Evolutionary conservation across 1,140 invertebrate species (phyloP), one percentile per base, ranked within the genome.

Genomic region (Drosophila nasuta): DNA sequence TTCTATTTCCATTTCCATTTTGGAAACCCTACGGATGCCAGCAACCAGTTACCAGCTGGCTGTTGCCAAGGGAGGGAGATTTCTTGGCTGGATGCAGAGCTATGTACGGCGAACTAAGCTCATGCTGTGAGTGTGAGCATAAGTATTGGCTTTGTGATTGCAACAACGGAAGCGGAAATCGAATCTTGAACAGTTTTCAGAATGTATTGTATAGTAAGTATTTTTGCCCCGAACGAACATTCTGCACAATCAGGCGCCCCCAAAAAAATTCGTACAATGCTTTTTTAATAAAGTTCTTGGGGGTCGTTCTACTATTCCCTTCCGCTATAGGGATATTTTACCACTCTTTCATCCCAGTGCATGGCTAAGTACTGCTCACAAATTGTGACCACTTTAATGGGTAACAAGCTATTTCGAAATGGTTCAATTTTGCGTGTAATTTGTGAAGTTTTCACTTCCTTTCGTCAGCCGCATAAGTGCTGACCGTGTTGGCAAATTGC

Each of bases 111-210:
- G 73, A 81, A 72, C 81, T 49, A 51, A 38, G 41, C 56, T 48
- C 48, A 6, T 68, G 56, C 65, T 74, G 28, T 49, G 52, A 54
- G 38, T 28, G 17, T 56, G 51, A 20, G 48, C 43, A 46, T 43
- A 15, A 41, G 43, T 57, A 67, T 70, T 75, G 72, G 66, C 72
- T 70, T 70, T 69, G 66, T 75, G 72, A 68, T 79, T 85, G 81
- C 86, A 89, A 75, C 77, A 83, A 89, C 81, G 85, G 85, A 89
- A 89, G 75, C 85, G 85, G 85, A 89, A 89, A 89, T 89, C 85
- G 85, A 89, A 89, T 89, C 85, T 89, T 88, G 70, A 85, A 79
- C 81, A 83, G 65, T 79, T 88, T 77, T 82, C 54, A 75, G 71
- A 79, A 80, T 82, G 63, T 65, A 65, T 73, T 63, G 60, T 71